Evolutionary conservation across 2,888 invertebrate genomes (phyloP).

Genomic region (Athalia circularis): DNA sequence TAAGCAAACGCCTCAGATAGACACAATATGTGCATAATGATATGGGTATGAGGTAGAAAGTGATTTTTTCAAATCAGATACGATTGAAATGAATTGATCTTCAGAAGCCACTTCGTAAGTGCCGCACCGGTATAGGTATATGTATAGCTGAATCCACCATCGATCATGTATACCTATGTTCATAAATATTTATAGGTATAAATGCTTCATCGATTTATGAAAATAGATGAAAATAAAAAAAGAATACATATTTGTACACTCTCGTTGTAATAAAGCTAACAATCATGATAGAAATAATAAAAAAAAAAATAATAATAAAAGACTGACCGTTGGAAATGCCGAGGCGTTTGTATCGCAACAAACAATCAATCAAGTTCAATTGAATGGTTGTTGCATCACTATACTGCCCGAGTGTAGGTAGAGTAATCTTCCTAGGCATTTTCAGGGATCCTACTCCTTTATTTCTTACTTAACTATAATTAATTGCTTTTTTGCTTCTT

Average conservation of each 20-base stretch:
- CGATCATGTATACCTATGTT: too few species aligned
- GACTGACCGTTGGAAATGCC: slow-evolving; percentile 6
- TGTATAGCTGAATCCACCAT: too few species aligned
- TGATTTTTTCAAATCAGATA: too few species aligned
- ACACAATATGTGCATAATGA: too few species aligned
- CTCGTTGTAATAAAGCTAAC: not conserved
- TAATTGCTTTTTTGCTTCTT: slow-evolving; percentile 9
- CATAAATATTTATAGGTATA: too few species aligned
- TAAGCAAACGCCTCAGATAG: too few species aligned
- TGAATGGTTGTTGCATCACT: slow-evolving; percentile 34
- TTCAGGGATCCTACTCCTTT: too few species aligned
- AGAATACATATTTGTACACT: not conserved
- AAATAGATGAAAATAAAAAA: not conserved
- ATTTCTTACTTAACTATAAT: slow-evolving; percentile 22
- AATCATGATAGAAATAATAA: not conserved
- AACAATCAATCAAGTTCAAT: slow-evolving; percentile 44
- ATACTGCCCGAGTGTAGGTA: not conserved
- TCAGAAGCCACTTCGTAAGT: too few species aligned
- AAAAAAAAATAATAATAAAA: not conserved
- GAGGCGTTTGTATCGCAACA: slow-evolving; percentile 13
- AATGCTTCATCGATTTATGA: not conserved
- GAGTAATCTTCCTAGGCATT: not conserved
- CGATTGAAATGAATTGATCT: too few species aligned
- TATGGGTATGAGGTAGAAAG: too few species aligned
- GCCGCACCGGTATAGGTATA: too few species aligned